Conservation (phyloP, 2,888 invertebrate species). For the Sminthurinus aureus region DNA sequence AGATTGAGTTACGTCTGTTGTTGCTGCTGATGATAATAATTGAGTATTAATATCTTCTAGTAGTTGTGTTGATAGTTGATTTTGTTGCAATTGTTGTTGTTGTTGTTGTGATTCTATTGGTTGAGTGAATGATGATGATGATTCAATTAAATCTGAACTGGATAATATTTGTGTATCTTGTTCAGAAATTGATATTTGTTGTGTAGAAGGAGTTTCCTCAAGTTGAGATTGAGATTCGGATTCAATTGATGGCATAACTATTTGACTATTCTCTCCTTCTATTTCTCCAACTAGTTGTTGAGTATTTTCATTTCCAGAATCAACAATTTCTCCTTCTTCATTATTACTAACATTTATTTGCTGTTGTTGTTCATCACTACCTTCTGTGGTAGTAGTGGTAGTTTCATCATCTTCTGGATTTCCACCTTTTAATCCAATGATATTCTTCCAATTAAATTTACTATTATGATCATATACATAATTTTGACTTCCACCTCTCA, state of each 20-base stretch:
- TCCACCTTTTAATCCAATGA: constrained; percentile 11
- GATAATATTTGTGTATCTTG: not conserved
- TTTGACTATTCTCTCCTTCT: not conserved
- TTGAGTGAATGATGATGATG: too few species aligned
- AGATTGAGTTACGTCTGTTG: too few species aligned
- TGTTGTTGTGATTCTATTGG: too few species aligned
- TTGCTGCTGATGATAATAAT: too few species aligned
- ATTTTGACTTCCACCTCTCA: not conserved
- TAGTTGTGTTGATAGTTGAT: not conserved
- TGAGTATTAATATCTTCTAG: not conserved
- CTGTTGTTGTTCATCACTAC: too few species aligned
- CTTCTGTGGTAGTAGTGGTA: not conserved
- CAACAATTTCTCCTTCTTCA: constrained; percentile 16
- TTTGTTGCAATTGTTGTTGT: not conserved
- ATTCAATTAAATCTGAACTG: not conserved
- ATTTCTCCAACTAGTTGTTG: not conserved
- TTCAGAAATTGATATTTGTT: not conserved
- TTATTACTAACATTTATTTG: not conserved
- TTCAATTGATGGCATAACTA: not conserved
- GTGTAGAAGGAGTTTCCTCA: not conserved
- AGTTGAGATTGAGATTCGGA: not conserved
- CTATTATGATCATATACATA: not conserved
- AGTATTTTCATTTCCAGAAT: not conserved
- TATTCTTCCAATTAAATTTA: constrained; percentile 16
- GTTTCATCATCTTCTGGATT: not conserved